Evolutionary conservation across 2,113 vertebrate genomes (phyloP).

Genomic region (Bucco capensis): DNA sequence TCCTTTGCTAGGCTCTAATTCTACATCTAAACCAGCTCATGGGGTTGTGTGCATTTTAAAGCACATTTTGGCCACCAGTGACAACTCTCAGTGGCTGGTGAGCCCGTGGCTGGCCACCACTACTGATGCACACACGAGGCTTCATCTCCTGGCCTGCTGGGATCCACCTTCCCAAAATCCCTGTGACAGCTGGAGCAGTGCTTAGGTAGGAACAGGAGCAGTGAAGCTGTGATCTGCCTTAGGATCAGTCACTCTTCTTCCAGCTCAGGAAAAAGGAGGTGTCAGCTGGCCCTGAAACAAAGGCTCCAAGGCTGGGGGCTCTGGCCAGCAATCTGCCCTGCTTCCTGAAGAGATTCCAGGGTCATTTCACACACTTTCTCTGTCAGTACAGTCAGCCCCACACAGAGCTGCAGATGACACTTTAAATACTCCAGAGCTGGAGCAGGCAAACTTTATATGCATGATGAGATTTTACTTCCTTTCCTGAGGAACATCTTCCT

Average conservation of each 20-base stretch:
- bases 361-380: background rate
- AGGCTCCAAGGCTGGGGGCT: background rate
- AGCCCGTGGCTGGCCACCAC: accelerated
- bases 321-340: background rate
- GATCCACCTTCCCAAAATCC: background rate
- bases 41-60: background rate
- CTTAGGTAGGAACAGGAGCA: background rate
- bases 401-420: background rate
- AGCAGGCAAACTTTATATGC: slow-evolving; percentile 44
- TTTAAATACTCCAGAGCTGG: slow-evolving; percentile 39
- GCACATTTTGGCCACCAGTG: background rate
- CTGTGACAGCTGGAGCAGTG: background rate
- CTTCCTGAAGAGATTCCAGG: background rate
- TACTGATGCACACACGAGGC: background rate
- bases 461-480: slow-evolving; percentile 64
- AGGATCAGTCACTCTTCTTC: background rate
- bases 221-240: background rate
- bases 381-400: background rate
- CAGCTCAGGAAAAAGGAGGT: background rate
- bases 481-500: slow-evolving; percentile 57
- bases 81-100: background rate
- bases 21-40: background rate
- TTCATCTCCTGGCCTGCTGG: background rate
- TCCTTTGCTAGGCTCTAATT: background rate
- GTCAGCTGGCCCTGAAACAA: background rate